Percentiles rank a stretch among this genome's conserved stretches.
These are phyloP conservation scores for Arctia plantaginis DNA, from an alignment of 2,888 invertebrate genomes.

Conservation along the genomic window DNA sequence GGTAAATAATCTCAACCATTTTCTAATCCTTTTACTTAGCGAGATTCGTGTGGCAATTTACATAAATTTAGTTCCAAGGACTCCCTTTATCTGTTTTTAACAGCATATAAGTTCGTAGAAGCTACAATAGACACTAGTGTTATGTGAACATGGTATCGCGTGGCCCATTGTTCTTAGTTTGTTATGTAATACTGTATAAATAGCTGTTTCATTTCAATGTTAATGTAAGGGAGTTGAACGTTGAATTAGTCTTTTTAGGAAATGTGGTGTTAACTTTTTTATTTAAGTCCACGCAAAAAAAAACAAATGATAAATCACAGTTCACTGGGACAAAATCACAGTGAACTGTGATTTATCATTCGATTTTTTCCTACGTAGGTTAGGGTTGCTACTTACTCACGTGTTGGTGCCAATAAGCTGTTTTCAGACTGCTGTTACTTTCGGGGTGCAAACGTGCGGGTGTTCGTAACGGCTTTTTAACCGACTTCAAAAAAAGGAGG, in stretches of 20 bases:
- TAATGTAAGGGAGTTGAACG: background rate
- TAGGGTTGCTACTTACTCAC: too few species aligned
- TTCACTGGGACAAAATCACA: too few species aligned
- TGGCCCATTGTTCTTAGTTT: slow-evolving; percentile 47
- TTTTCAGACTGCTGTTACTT: too few species aligned
- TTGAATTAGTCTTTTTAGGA: background rate
- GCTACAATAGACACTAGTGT: slow-evolving; percentile 43
- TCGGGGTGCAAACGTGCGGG: too few species aligned
- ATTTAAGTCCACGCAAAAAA: background rate
- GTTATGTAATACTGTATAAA: slow-evolving; percentile 52
- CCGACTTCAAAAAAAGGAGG: too few species aligned
- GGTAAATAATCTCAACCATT: slow-evolving; percentile 35
- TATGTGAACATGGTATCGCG: slow-evolving; percentile 36
- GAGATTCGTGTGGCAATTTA: slow-evolving; percentile 42
- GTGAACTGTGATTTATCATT: too few species aligned
- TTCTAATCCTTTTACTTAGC: slow-evolving; percentile 42
- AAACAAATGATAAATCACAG: too few species aligned
- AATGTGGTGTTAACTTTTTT: background rate
- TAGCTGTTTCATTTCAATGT: slow-evolving; percentile 19
- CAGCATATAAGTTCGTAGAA: slow-evolving; percentile 35
- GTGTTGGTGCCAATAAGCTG: too few species aligned
- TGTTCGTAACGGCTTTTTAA: too few species aligned
- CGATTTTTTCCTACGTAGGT: too few species aligned
- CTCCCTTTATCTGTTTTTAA: slow-evolving; percentile 39
- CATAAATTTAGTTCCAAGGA: slow-evolving; percentile 34